Evolutionary conservation across 2,797 vertebrate genomes (phyloP).

Genomic region (Poliocrania exsul): DNA sequence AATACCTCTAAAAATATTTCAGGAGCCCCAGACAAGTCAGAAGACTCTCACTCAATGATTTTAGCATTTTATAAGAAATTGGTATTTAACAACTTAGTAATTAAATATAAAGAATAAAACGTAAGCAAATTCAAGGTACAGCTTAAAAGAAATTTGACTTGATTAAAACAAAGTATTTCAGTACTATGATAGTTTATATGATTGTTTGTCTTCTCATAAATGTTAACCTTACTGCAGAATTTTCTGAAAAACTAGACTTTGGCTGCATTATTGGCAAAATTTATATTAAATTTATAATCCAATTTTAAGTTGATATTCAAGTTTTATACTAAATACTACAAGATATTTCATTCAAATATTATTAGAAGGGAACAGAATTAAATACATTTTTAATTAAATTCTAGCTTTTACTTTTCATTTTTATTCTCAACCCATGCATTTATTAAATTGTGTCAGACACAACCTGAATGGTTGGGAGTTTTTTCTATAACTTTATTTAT

Average conservation of each 20-base stretch:
- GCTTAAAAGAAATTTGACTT: background rate
- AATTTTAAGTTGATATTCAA: background rate
- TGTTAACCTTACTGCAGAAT: background rate
- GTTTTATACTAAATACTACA: background rate
- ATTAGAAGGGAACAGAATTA: background rate
- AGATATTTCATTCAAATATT: background rate
- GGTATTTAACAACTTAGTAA: background rate
- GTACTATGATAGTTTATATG: background rate
- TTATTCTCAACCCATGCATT: background rate
- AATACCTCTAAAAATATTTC: background rate
- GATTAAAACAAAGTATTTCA: background rate
- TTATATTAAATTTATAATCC: background rate
- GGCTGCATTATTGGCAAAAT: background rate
- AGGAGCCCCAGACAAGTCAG: background rate
- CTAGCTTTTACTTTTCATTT: background rate
- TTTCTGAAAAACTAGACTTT: background rate
- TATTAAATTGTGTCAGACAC: background rate
- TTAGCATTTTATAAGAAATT: background rate
- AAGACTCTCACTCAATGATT: background rate
- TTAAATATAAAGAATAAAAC: background rate
- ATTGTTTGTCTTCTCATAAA: background rate
- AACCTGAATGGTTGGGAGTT: background rate
- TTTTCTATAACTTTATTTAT: background rate
- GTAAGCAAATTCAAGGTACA: background rate
- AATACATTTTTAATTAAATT: background rate